Evolutionary conservation across 2,113 vertebrate species (phyloP), one percentile per base, ranked within the genome.

Genomic region (Collichthys lucidus): DNA sequence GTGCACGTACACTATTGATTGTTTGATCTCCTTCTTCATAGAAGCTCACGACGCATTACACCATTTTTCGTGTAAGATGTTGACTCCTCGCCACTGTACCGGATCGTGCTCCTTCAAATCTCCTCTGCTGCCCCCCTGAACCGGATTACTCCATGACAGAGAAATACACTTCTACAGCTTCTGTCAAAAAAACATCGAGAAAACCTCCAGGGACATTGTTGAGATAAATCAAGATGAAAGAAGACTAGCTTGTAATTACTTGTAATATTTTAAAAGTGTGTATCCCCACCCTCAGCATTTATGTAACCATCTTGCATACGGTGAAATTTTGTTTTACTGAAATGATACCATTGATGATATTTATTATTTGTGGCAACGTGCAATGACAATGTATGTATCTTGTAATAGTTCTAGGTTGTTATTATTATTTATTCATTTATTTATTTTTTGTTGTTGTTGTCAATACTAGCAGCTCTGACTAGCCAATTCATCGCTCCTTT

Each of bases 61-160:
- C 86, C 96, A 98, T 94, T 98, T 98, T 94, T 98, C 97, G 78
- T 98, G 97, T 94, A 98, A 99, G 93, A 99, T 99, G 97, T 93
- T 98, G 94, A 98, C 96, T 72, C 97, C 97, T 65, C 96, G 97
- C 79, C 97, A 98, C 94, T 99, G 97, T 95, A 95, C 92, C 2
- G 97, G 97, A 74, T 97, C 96, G 94, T 99, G 97, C 94, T 96
- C 97, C 91, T 98, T 97, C 96, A 99, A 98, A 85, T 96, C 97
- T 73, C 98, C 97, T 75, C 95, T 98, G 86, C 90, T 97, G 74
- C 98, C 97, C 73, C 97, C 96, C 79, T 97, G 94, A 96, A 71
- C 31, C 68, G 7, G 5, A 62, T n/a, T 16, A 49, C 61, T 47
- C 2, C 12, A 20, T 8, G 24, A 26, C 29, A 35, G 31, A 60